A percentile compares a stretch with the other conserved stretches of the same genome.
Evolutionary conservation across 35 echinoderm and acorn worm genomes (phyloP).

Genomic region (Heliocidaris erythrogramma): DNA sequence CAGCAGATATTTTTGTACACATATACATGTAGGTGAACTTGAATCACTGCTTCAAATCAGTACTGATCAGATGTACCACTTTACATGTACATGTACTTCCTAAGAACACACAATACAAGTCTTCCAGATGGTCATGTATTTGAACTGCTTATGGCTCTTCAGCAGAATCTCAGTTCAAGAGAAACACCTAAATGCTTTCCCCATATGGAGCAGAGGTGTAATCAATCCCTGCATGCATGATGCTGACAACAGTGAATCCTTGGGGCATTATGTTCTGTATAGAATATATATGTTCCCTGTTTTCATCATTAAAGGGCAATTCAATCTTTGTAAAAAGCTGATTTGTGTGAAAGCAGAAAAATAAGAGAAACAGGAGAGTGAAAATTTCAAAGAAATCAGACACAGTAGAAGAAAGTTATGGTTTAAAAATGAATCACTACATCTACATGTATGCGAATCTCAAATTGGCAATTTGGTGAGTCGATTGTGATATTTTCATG

Average conservation of each 20-base stretch:
- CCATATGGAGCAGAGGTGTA: neutral
- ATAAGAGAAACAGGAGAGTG: too few species aligned
- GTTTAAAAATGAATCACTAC: too few species aligned
- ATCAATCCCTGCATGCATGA: neutral
- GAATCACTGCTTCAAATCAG: neutral
- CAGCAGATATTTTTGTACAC: too few species aligned
- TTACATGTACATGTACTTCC: neutral
- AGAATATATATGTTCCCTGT: neutral
- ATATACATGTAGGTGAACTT: neutral
- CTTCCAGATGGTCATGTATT: neutral
- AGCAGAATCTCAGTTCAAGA: conserved; percentile 13
- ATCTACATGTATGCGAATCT: too few species aligned
- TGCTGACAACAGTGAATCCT: neutral
- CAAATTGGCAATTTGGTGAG: too few species aligned
- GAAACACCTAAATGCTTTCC: neutral
- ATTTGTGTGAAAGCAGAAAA: too few species aligned
- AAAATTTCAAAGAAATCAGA: too few species aligned
- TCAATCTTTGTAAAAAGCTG: too few species aligned
- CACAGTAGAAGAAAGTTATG: too few species aligned
- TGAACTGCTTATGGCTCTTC: conserved; percentile 17
- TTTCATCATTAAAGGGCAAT: neutral
- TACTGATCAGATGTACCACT: neutral
- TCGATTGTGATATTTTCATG: too few species aligned
- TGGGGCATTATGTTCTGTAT: neutral
- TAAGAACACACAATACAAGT: neutral